Percentiles rank a stretch among this genome's conserved stretches.
phyloP scores from a whole-genome alignment of 2,888 invertebrate genomes.

The Macaria notata region DNA sequence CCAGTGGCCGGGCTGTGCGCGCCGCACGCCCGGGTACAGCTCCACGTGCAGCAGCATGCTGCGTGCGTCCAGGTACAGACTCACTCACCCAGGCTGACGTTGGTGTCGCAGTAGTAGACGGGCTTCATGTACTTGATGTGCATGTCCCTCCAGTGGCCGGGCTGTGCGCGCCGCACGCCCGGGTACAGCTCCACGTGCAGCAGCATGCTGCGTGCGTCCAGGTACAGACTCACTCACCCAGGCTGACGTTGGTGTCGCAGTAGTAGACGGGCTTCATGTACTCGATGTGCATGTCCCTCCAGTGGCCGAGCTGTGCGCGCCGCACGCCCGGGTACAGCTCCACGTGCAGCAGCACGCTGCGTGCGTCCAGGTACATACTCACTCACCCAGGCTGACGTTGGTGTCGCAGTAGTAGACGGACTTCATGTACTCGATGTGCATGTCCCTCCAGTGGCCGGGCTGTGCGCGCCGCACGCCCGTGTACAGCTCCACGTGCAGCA shows the following conservation, averaged over 20 bases:
- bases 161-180: constrained; percentile 48
- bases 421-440: constrained; percentile 42
- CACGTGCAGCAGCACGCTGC: constrained; percentile 56
- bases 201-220: constrained; percentile 55
- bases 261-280: constrained; percentile 16
- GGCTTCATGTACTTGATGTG: constrained; percentile 37
- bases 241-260: constrained; percentile 11
- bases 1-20: constrained; percentile 56
- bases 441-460: constrained; percentile 56
- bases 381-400: constrained; percentile 49
- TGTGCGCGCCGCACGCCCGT: constrained; percentile 48
- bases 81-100: constrained; percentile 51
- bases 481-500: constrained; percentile 58
- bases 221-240: constrained; percentile 63
- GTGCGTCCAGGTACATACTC: constrained; percentile 59
- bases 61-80: constrained; percentile 55
- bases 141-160: constrained; percentile 57
- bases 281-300: constrained; percentile 51
- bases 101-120: too few relatives aligned
- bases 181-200: constrained; percentile 57
- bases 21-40: constrained; percentile 50
- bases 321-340: constrained; percentile 51
- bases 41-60: constrained; percentile 58
- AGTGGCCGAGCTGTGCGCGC: constrained; percentile 51
- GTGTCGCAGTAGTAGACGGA: too few relatives aligned